These are phyloP conservation scores for Bathynomus jamesi DNA, from an alignment of 1,140 invertebrate genomes.

Conservation along the genomic window DNA sequence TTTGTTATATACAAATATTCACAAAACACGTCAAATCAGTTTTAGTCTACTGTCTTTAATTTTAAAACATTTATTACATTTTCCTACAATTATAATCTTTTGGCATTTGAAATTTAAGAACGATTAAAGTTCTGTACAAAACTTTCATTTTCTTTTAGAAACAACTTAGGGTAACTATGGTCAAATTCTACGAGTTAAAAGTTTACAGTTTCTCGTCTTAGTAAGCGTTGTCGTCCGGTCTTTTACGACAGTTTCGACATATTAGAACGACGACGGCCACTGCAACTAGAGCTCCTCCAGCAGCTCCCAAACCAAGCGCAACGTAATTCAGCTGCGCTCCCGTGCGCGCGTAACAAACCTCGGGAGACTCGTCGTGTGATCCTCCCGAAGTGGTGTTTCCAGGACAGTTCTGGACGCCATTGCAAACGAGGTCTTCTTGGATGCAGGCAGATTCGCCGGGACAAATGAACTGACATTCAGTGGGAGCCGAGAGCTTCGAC, in stretches of 20 bases:
- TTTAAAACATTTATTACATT: neutral
- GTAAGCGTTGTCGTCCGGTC: slow-evolving; percentile 20
- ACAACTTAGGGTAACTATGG: too few species aligned
- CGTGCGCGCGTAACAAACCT: slow-evolving; percentile 39
- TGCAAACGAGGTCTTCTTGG: slow-evolving; percentile 68
- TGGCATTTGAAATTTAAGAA: neutral
- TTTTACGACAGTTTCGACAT: slow-evolving; percentile 46
- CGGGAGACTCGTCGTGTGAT: slow-evolving; percentile 40
- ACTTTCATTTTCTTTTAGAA: too few species aligned
- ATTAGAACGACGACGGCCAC: slow-evolving; percentile 47
- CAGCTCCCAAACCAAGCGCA: slow-evolving; percentile 48
- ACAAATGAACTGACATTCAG: slow-evolving; percentile 67
- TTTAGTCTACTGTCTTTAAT: too few species aligned
- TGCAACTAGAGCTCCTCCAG: slow-evolving; percentile 42
- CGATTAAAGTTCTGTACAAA: neutral
- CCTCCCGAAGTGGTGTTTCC: slow-evolving; percentile 45
- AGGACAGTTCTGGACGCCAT: slow-evolving; percentile 78
- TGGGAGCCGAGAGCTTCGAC: slow-evolving; percentile 51
- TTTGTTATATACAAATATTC: too few species aligned
- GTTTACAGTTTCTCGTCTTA: too few species aligned
- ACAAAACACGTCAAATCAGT: too few species aligned
- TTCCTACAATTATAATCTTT: neutral
- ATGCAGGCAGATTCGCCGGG: slow-evolving; percentile 72
- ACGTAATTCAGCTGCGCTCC: slow-evolving; percentile 47
- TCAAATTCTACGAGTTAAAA: too few species aligned